Percentiles rank a stretch among this genome's conserved stretches.
phyloP scores from a whole-genome alignment of 2,888 invertebrate genomes.

The Buathra laborator region DNA sequence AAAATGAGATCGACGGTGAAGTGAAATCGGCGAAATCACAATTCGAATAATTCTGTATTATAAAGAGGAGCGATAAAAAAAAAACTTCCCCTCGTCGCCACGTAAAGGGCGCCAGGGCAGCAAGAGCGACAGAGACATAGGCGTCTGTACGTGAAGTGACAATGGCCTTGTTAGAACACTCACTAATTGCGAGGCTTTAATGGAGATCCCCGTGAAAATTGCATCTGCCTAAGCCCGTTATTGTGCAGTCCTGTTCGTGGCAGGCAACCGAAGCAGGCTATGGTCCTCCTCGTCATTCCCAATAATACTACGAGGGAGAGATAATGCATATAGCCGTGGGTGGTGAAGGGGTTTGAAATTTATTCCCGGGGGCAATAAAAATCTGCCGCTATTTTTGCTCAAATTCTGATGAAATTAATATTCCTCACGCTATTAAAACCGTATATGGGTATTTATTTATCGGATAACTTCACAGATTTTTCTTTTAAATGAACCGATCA shows the following conservation, averaged over 20 bases:
- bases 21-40: not conserved
- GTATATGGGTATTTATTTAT: no score
- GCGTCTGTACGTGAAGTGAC: constrained; percentile 70
- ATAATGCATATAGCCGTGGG: constrained; percentile 45
- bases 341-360: constrained; percentile 24
- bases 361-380: not conserved
- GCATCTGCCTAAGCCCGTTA: constrained; percentile 79
- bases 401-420: not conserved
- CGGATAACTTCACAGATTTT: no score
- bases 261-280: constrained; percentile 34
- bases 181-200: constrained; percentile 81
- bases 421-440: not conserved
- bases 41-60: constrained; percentile 3
- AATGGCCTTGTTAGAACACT: constrained; percentile 80
- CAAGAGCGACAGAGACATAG: constrained; percentile 21
- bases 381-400: not conserved
- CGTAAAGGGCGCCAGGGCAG: constrained; percentile 3
- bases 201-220: constrained; percentile 80
- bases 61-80: not conserved
- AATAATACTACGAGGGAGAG: constrained; percentile 30
- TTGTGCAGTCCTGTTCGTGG: constrained; percentile 64
- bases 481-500: no score
- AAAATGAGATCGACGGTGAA: not conserved
- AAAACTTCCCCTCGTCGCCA: constrained; percentile 4
- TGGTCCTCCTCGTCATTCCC: constrained; percentile 36